Evolutionary conservation across 2,797 vertebrate genomes (phyloP), one percentile per base, ranked within the genome.

Genomic region (Menidia menidia): DNA sequence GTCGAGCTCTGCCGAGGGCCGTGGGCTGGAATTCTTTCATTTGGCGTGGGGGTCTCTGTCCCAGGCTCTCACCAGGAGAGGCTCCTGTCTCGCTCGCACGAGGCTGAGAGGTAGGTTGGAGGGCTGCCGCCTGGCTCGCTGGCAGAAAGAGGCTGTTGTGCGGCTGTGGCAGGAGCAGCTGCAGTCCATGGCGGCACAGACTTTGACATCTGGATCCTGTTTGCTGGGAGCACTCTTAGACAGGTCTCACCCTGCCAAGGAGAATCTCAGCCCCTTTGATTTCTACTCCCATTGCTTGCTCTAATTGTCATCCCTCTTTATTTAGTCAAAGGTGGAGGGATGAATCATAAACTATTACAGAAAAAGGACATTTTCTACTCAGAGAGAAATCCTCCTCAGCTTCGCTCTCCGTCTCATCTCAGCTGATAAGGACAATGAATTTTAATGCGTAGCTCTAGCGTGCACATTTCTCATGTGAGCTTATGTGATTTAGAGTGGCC

Each of bases 221-320:
- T 95, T 94, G 88, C 86, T 69, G 70, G 79, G 84, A 92, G 89
- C 81, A 60, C 73, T 83, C 84, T 90, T 88, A 89, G 83, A 92
- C 85, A 65, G 81, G 59, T 78, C 75, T 15, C 56, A 71, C 89
- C 93, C 87, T 89, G 92, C 92, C 92, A 91, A 91, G 77, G 88
- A 82, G 90, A 90, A 91, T 92, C 91, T 89, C 83, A 81, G 82
- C 78, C 75, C 75, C 92, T 94, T 91, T 92, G 92, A 94, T 91
- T 93, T 81, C 82, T 81, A 68, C 89, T 91, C 92, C 87, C 87
- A 77, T 78, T 87, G 87, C 81, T 89, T 55, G 75, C 86, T 93
- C 85, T 93, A 93, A 95, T 94, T 92, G 92, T 92, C 92, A 94
- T 92, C 87, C 88, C 91, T 94, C 89, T 93, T 94, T 94, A 94